A percentile compares a stretch with the other conserved stretches of the same genome.
These are phyloP conservation scores for Cebidichthys violaceus DNA, from an alignment of 2,113 vertebrate species.

Conservation along the genomic window DNA sequence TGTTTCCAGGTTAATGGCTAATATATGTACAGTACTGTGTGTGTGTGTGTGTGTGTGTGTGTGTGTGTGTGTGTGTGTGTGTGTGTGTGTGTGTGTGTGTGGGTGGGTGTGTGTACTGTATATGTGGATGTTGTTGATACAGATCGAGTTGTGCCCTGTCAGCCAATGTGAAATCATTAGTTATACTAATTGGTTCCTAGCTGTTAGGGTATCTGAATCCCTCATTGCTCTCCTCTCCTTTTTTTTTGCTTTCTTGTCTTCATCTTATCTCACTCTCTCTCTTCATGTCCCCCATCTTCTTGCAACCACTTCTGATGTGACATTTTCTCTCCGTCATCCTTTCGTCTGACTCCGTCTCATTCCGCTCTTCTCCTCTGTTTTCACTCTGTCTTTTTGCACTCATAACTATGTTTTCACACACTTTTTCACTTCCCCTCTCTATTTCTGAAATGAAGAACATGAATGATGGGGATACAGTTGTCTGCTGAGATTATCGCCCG, in stretches of 20 bases:
- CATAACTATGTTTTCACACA: conserved; percentile 31
- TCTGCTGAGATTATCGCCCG: conserved; percentile 43
- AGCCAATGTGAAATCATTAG: conserved; percentile 68
- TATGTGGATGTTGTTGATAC: conserved; percentile 33
- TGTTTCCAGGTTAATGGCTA: conserved; percentile 37
- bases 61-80: neutral
- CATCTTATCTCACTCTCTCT: conserved; percentile 41
- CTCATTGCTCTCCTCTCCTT: conserved; percentile 36
- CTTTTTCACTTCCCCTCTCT: conserved; percentile 21
- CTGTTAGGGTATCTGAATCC: conserved; percentile 43
- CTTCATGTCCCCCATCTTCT: conserved; percentile 26
- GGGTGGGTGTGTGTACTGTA: neutral
- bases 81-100: conserved; percentile 13
- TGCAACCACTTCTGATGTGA: conserved; percentile 29
- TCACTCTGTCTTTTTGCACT: conserved; percentile 41
- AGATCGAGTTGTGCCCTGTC: conserved; percentile 52
- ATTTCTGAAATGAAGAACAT: conserved; percentile 48
- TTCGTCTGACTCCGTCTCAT: conserved; percentile 25
- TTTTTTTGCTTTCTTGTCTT: conserved; percentile 1
- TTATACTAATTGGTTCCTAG: conserved; percentile 69
- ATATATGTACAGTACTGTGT: conserved; percentile 12
- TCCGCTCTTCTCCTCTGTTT: neutral
- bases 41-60: conserved; percentile 10
- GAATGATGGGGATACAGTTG: conserved; percentile 42
- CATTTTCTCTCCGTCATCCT: conserved; percentile 45